Percentiles rank a stretch among this genome's conserved stretches.
phyloP scores from a whole-genome alignment of 1,140 invertebrate species.

The Philopotamus ludificatus region DNA sequence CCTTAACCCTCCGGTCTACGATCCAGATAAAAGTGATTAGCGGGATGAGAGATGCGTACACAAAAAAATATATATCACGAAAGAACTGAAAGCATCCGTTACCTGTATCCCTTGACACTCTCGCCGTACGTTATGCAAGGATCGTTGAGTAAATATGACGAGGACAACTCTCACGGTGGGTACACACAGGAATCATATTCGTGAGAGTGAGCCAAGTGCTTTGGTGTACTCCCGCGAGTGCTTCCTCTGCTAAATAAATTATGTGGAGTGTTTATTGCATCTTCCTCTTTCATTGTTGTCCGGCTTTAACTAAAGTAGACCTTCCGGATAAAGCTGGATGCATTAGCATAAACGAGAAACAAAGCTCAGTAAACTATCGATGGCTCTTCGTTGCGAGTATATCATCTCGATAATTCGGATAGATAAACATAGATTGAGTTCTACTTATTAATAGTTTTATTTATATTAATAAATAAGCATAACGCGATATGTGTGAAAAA shows the following conservation, averaged over 20 bases:
- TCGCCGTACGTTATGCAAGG: neutral
- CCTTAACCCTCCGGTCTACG: too few relatives aligned
- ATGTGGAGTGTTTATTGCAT: constrained; percentile 2
- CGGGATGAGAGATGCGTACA: too few relatives aligned
- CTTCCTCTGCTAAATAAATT: constrained; percentile 9
- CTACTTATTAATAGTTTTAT: too few relatives aligned
- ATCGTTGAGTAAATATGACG: neutral
- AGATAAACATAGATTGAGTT: too few relatives aligned
- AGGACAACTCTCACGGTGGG: neutral
- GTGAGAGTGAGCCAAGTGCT: neutral
- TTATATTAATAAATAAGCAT: too few relatives aligned
- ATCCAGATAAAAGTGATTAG: too few relatives aligned
- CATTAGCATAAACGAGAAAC: constrained; percentile 5
- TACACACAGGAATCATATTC: neutral
- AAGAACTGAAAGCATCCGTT: too few relatives aligned
- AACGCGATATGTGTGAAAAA: too few relatives aligned
- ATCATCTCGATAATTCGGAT: too few relatives aligned
- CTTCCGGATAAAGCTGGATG: constrained; percentile 6
- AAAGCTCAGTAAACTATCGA: neutral
- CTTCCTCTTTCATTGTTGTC: neutral
- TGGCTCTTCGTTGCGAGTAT: too few relatives aligned
- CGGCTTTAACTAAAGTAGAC: neutral
- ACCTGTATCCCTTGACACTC: neutral
- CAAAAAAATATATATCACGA: too few relatives aligned
- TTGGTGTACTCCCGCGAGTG: neutral